Base-by-base conservation (phyloP, 2,113 vertebrate genomes). In the Callorhinus ursinus region DNA sequence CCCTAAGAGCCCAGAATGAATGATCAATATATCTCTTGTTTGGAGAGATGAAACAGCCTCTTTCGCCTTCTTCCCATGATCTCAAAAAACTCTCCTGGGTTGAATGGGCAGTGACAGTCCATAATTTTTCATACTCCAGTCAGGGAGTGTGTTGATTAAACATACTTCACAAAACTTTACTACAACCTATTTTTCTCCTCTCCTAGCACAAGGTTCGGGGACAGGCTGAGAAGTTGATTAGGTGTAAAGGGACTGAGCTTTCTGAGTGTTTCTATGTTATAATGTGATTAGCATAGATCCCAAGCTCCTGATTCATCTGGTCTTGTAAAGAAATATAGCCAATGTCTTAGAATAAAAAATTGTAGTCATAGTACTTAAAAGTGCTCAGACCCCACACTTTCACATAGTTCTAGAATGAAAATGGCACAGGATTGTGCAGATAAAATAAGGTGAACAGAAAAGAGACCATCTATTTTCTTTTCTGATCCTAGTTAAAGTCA, bases 21-120 rank as follows among this genome's bases (percentile, higher is more conserved):
- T 7, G 2, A 55, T 16, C 59, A 72, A 46, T 7, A 10, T n/a
- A 33, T 0, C 8, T 80, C 18, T 71, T 55, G 2, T 63, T 90
- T 69, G 2, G 9, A 76, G 26, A 2, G 0, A 31, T 59, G 59
- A 59, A 85, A 26, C 0, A 71, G 1, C 0, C 3, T 8, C 22
- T 61, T 69, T 83, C n/a, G 7, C 8, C 22, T 92, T 7, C n/a
- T 63, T 33, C 1, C 7, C 82, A 9, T 59, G 4, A 33, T 76
- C 42, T 89, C 65, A 71, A 59, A n/a, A 88, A 93, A 36, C 13
- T 93, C 4, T 61, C 42, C 26, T 39, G 18, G 36, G 19, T 10
- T 82, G 42, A 77, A 33, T 7, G 7, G 2, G 2, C 33, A 59
- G 15, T 80, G 46, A 49, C 24, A 33, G 13, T 39, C 10, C 36